Evolutionary conservation across 2,797 vertebrate genomes (phyloP), one percentile per base, ranked within the genome.

Genomic region (Acanthurus tractus): DNA sequence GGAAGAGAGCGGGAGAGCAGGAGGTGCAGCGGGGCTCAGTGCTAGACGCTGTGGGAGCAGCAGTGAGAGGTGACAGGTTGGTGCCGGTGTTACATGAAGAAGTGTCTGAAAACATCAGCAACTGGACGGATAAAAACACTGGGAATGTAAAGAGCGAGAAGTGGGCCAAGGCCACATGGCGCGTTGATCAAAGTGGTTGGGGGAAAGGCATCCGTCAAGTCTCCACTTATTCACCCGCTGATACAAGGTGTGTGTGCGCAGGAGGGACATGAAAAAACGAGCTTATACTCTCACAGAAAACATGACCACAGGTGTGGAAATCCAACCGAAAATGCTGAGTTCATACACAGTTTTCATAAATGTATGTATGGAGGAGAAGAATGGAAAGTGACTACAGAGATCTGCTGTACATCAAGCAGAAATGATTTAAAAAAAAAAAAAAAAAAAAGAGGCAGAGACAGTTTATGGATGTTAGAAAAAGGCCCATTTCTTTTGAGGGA

Each of bases 21-120:
- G 63, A 62, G 61, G 58, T 69, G 79, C 58, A 57, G 72, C 34
- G 2, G 42, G 71, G 68, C 70, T 76, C 10, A 64, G 81, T 73
- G 83, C 54, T 9, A 83, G 73, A 76, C 42, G 12, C 70, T 46
- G 62, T 49, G 84, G 86, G 85, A 83, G 85, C 76, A 63, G 70
- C 76, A 78, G 74, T 3, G 42, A 85, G 81, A 52, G 86, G 84
- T 82, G 89, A 86, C 90, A 81, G 86, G 83, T 85, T 29, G 54
- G 63, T 68, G 68, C 64, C 55, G 54, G 76, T 79, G 86, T 85
- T 81, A 89, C 88, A 81, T 54, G 79, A 86, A 70, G 66, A 88
- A 70, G 76, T 84, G 78, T 88, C 88, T 66, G 64, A 79, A 91
- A 92, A 92, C 79, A 88, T 86, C 79, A 86, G 83, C 74, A 22